A percentile compares a stretch with the other conserved stretches of the same genome.
phyloP scores from a whole-genome alignment of 1,140 invertebrate species.

The Drosophila chauvacae region DNA sequence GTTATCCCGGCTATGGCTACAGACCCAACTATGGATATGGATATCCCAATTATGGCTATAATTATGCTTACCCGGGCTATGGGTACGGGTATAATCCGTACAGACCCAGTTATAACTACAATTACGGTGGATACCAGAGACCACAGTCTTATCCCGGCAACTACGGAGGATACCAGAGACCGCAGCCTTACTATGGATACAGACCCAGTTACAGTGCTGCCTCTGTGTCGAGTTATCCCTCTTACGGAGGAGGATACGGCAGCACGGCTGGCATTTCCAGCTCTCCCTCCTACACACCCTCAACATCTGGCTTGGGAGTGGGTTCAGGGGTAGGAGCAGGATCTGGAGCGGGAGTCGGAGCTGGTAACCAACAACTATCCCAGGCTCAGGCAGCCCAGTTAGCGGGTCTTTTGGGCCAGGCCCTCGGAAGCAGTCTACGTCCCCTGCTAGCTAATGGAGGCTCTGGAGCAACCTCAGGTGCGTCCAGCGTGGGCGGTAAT shows the following conservation, averaged over 20 bases:
- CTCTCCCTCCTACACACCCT: not conserved
- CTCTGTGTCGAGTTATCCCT: conserved; percentile 1
- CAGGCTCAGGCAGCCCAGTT: conserved; percentile 63
- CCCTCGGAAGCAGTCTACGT: conserved; percentile 66
- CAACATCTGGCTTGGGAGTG: not conserved
- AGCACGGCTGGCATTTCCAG: conserved; percentile 18
- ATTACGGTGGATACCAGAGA: conserved; percentile 29
- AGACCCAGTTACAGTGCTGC: conserved; percentile 42
- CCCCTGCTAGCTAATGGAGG: conserved; percentile 64
- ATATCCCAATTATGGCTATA: conserved; percentile 45
- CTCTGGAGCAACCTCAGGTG: conserved; percentile 10
- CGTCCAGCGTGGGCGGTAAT: conserved; percentile 29
- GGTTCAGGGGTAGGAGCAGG: conserved; percentile 3
- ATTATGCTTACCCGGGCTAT: conserved; percentile 56
- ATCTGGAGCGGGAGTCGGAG: conserved; percentile 1
- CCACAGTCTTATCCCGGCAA: conserved; percentile 34
- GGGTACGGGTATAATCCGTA: conserved; percentile 42
- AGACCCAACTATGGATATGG: conserved; percentile 56
- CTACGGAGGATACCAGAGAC: conserved; percentile 60
- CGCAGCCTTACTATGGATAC: conserved; percentile 51
- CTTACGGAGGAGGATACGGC: conserved; percentile 22
- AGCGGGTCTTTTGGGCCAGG: conserved; percentile 63
- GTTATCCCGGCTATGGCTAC: conserved; percentile 44
- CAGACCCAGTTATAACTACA: conserved; percentile 49
- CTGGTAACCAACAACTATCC: conserved; percentile 41